phyloP scores from a whole-genome alignment of 2,113 vertebrate genomes.

The Crypturellus undulatus region DNA sequence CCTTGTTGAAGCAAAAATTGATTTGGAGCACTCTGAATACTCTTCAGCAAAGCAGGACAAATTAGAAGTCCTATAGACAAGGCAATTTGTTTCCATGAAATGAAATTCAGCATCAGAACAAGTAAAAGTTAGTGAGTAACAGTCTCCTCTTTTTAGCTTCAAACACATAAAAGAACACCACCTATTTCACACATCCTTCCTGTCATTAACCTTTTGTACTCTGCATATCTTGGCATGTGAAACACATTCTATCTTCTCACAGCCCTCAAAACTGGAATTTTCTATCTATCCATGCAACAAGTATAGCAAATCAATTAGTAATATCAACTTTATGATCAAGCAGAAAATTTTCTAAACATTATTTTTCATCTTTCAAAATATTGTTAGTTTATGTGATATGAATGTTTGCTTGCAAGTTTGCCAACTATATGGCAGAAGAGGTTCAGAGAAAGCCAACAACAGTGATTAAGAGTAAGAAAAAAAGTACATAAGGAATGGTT shows the following conservation, averaged over 20 bases:
- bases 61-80: neutral
- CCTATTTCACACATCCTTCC: neutral
- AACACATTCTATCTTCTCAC: neutral
- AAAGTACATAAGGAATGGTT: neutral
- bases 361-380: neutral
- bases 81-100: neutral
- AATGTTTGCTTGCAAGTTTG: neutral
- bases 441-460: neutral
- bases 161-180: neutral
- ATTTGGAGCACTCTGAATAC: neutral
- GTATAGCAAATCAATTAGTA: neutral
- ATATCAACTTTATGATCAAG: neutral
- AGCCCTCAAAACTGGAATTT: neutral
- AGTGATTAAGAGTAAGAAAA: neutral
- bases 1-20: neutral
- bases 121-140: neutral
- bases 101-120: neutral
- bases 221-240: neutral
- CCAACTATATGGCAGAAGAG: neutral
- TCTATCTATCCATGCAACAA: neutral
- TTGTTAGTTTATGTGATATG: neutral
- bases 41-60: neutral
- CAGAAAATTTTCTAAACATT: neutral
- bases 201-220: constrained; percentile 5
- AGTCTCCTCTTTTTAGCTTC: neutral